phyloP scores from a whole-genome alignment of 2,797 vertebrate genomes.

The Cirrhinus molitorella region DNA sequence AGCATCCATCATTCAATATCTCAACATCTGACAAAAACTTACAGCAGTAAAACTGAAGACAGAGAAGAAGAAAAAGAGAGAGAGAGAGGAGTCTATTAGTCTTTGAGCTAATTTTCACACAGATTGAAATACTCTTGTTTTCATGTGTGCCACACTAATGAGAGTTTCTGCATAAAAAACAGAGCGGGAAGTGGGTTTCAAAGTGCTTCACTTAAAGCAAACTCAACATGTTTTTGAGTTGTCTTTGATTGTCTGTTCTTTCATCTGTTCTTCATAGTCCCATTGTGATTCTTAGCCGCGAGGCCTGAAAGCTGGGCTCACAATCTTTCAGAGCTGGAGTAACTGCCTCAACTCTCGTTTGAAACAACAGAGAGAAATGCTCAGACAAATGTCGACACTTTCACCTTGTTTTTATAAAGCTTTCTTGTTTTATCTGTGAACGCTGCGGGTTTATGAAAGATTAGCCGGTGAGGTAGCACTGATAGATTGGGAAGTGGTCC shows the following conservation, averaged over 20 bases:
- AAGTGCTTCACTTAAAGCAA: slow-evolving; percentile 49
- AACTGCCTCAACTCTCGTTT: slow-evolving; percentile 33
- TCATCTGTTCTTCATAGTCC: slow-evolving; percentile 41
- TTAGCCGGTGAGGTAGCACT: not conserved
- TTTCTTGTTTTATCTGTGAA: slow-evolving; percentile 13
- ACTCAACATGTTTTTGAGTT: slow-evolving; percentile 39
- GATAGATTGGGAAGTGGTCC: not conserved
- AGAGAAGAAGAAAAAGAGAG: not conserved
- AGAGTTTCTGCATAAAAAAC: slow-evolving; percentile 21
- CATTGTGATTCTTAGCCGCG: slow-evolving; percentile 39
- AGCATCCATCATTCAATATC: slow-evolving; percentile 23
- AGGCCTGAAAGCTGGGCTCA: slow-evolving; percentile 37
- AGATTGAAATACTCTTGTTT: slow-evolving; percentile 38
- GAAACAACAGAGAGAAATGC: slow-evolving; percentile 9
- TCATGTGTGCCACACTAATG: slow-evolving; percentile 41
- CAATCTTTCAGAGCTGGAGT: slow-evolving; percentile 11
- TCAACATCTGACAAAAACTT: slow-evolving; percentile 20
- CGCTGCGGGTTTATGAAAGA: not conserved
- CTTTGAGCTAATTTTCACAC: slow-evolving; percentile 30
- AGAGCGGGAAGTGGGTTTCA: slow-evolving; percentile 24
- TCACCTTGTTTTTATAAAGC: slow-evolving; percentile 1
- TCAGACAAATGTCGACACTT: slow-evolving; percentile 22
- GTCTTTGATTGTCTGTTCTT: slow-evolving; percentile 55
- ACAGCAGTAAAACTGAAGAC: not conserved
- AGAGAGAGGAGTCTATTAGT: not conserved